phyloP scores from a whole-genome alignment of 2,113 vertebrate species.

The Ursus arctos region DNA sequence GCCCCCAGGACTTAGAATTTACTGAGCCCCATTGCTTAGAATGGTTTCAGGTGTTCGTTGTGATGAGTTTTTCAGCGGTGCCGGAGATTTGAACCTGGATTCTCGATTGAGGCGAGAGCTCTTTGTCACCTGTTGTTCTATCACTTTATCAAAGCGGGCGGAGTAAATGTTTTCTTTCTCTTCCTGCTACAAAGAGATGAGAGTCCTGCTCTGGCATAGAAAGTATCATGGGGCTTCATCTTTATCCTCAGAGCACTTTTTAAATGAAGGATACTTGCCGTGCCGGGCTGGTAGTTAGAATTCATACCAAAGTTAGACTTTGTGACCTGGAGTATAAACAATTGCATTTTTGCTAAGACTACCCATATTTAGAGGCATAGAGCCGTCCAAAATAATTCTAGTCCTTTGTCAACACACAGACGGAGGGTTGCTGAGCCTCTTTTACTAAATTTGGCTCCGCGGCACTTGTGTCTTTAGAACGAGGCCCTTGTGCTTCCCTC shows the following conservation, averaged over 20 bases:
- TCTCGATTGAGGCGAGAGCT: background rate
- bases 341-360: slow-evolving; percentile 21
- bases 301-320: slow-evolving; percentile 18
- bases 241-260: slow-evolving; percentile 19
- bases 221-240: background rate
- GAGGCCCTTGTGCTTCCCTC: slow-evolving; percentile 15
- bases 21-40: background rate
- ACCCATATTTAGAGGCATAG: background rate
- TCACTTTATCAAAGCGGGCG: background rate
- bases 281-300: background rate
- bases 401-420: background rate
- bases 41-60: background rate
- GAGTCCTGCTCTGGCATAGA: background rate
- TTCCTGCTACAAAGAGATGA: background rate
- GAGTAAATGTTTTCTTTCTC: background rate
- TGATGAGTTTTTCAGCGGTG: background rate
- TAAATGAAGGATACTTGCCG: background rate
- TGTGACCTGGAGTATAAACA: background rate
- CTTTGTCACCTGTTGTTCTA: background rate
- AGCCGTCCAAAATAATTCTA: background rate
- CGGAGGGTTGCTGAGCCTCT: slow-evolving; percentile 41
- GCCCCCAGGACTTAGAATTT: background rate
- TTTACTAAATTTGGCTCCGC: slow-evolving; percentile 64
- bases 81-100: background rate
- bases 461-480: slow-evolving; percentile 66